Conservation (phyloP, 2,888 invertebrate species). For the Pediacus dermestoides region DNA sequence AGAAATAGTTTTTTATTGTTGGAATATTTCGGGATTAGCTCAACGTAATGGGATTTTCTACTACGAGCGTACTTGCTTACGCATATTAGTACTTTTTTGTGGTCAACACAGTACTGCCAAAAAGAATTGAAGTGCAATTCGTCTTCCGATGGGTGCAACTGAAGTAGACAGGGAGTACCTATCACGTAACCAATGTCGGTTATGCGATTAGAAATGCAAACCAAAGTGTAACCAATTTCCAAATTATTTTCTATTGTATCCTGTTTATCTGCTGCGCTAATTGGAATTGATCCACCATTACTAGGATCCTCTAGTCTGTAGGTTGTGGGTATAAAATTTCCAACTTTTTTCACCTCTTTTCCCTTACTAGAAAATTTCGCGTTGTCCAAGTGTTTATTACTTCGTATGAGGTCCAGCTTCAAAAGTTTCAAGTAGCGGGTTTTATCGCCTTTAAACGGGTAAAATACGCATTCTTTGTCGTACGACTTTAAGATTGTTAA, state of each 20-base stretch:
- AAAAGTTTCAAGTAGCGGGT: conserved; percentile 25
- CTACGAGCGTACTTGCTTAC: conserved; percentile 26
- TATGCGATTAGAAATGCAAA: conserved; percentile 29
- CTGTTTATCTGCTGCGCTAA: conserved; percentile 27
- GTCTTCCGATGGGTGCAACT: conserved; percentile 28
- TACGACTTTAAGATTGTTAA: too few relatives aligned
- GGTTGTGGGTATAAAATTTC: too few relatives aligned
- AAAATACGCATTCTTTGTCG: too few relatives aligned
- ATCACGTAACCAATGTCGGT: conserved; percentile 30
- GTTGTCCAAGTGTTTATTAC: conserved; percentile 23
- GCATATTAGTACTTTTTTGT: conserved; percentile 38
- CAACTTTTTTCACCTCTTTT: too few relatives aligned
- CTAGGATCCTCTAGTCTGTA: too few relatives aligned
- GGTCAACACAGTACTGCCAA: conserved; percentile 39
- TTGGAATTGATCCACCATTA: too few relatives aligned
- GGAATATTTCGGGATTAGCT: conserved; percentile 30
- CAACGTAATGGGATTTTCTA: conserved; percentile 26
- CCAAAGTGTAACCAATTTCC: conserved; percentile 30
- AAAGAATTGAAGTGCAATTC: conserved; percentile 34
- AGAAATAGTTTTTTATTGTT: conserved; percentile 21
- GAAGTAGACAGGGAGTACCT: too few relatives aligned
- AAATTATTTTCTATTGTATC: conserved; percentile 20
- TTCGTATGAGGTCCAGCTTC: conserved; percentile 24
- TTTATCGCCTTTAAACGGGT: conserved; percentile 31
- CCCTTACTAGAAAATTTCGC: too few relatives aligned